A percentile compares a stretch with the other conserved stretches of the same genome.
phyloP scores from a whole-genome alignment of 2,888 invertebrate species.

The Pheosia gnoma region DNA sequence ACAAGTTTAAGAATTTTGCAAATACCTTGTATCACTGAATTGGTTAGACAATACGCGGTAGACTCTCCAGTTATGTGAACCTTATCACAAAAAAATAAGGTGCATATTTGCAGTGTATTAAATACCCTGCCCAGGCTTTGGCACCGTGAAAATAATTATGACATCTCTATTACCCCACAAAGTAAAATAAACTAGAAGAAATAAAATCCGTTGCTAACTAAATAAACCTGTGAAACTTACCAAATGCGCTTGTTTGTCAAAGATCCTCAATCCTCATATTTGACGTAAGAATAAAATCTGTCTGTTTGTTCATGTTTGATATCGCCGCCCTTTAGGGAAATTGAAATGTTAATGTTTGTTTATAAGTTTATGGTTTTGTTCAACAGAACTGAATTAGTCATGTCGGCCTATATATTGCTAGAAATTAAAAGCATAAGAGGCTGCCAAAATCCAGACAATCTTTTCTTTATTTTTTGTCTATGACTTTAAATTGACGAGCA shows the following conservation, averaged over 20 bases:
- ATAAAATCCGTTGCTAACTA: neutral
- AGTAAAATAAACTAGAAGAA: neutral
- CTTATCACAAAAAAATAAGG: neutral
- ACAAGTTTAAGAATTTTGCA: neutral
- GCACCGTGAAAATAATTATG: too few species aligned
- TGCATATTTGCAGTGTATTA: neutral
- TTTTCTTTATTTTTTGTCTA: too few species aligned
- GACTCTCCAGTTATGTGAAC: neutral
- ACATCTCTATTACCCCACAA: too few species aligned
- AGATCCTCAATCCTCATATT: constrained; percentile 6
- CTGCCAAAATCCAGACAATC: too few species aligned
- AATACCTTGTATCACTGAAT: neutral
- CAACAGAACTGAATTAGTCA: too few species aligned
- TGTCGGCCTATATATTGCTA: too few species aligned
- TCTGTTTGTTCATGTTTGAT: neutral
- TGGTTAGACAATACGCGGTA: neutral
- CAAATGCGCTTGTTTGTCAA: constrained; percentile 5
- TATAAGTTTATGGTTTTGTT: neutral
- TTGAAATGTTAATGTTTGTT: neutral
- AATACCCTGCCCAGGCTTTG: too few species aligned
- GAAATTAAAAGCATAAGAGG: too few species aligned
- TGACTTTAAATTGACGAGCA: neutral
- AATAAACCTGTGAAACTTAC: neutral
- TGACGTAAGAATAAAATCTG: constrained; percentile 3
- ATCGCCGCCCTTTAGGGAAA: neutral